Percentiles rank a stretch among this genome's conserved stretches.
phyloP scores from a whole-genome alignment of 1,140 invertebrate genomes.

The Scylla paramamosain region DNA sequence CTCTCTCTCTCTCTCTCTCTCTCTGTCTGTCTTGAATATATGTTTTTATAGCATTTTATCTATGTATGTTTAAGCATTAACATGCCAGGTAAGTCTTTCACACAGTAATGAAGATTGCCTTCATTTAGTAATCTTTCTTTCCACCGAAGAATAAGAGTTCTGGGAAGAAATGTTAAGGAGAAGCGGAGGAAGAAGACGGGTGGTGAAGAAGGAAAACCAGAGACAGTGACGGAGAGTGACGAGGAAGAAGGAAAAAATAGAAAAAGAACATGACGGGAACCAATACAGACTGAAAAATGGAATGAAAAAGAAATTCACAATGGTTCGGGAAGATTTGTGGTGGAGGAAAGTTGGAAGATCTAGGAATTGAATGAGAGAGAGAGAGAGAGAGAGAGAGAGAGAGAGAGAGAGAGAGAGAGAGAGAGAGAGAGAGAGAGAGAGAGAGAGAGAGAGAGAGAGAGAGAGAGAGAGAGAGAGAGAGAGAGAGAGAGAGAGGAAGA shows the following conservation, averaged over 20 bases:
- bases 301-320: neutral
- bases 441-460: too few species aligned
- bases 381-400: too few species aligned
- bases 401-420: too few species aligned
- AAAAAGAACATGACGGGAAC: neutral
- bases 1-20: constrained; percentile 48
- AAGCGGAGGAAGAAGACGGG: neutral
- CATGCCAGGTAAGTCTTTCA: neutral
- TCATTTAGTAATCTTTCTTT: neutral
- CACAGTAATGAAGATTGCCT: neutral
- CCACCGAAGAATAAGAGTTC: neutral
- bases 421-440: too few species aligned
- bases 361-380: too few species aligned
- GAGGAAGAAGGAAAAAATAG: neutral
- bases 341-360: neutral
- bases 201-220: neutral
- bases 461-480: too few species aligned
- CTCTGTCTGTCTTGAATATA: neutral
- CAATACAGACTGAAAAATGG: constrained; percentile 4
- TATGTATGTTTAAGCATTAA: neutral
- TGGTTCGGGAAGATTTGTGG: neutral
- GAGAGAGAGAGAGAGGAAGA: neutral
- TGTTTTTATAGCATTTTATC: neutral
- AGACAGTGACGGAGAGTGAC: neutral
- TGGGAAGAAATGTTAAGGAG: neutral